Evolutionary conservation across 2,797 vertebrate species (phyloP).

Genomic region (Triplophysa bombifrons): DNA sequence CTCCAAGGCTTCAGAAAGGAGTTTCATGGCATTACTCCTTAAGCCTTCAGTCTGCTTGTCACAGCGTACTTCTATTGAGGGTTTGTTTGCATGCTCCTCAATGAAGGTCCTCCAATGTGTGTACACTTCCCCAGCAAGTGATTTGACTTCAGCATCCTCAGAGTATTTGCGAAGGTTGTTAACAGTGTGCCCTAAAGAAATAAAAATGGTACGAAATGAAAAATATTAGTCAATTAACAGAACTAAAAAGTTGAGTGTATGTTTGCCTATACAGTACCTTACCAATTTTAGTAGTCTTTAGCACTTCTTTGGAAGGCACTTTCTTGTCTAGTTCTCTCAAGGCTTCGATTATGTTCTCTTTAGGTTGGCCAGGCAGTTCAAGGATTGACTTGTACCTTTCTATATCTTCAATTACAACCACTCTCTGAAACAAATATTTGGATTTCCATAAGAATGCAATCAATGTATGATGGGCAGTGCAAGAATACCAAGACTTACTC

Average conservation of each 20-base stretch:
- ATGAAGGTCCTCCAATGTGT: slow-evolving; percentile 87
- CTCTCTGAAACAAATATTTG: slow-evolving; percentile 80
- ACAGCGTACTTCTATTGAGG: slow-evolving; percentile 89
- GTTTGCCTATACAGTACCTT: slow-evolving; percentile 33
- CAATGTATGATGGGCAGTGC: background rate
- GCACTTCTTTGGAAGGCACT: slow-evolving; percentile 91
- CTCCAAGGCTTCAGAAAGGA: slow-evolving; percentile 85
- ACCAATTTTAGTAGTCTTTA: slow-evolving; percentile 94
- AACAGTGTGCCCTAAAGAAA: slow-evolving; percentile 80
- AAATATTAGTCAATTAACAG: background rate
- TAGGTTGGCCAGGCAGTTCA: slow-evolving; percentile 86
- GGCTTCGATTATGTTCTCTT: slow-evolving; percentile 84
- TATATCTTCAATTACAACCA: slow-evolving; percentile 96
- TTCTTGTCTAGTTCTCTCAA: slow-evolving; percentile 92
- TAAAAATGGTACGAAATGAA: background rate
- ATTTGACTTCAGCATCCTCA: slow-evolving; percentile 82
- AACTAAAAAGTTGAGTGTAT: background rate
- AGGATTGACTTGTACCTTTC: slow-evolving; percentile 87
- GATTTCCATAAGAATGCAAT: background rate
- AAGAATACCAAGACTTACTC: slow-evolving; percentile 72
- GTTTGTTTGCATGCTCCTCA: slow-evolving; percentile 84
- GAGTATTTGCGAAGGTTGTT: slow-evolving; percentile 85
- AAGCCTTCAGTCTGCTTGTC: slow-evolving; percentile 88
- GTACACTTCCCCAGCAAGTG: slow-evolving; percentile 82
- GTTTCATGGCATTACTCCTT: slow-evolving; percentile 83